Base-by-base conservation (phyloP, 37 sponge, comb jelly and placozoan species). In the Diacarnus erythraeanus region DNA sequence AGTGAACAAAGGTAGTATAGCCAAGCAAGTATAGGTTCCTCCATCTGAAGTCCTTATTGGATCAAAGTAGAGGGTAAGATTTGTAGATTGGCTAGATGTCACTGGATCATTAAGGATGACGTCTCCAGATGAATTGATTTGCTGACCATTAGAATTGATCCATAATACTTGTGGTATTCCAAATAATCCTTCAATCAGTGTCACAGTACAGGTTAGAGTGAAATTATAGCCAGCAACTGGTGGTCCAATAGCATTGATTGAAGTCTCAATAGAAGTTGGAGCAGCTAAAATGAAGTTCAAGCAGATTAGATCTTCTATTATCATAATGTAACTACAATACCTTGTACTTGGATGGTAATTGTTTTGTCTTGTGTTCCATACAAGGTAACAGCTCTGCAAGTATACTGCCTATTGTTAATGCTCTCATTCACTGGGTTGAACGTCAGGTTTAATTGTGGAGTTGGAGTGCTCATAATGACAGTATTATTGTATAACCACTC, bases 181-280 rank as follows among this genome's bases (percentile, higher is more conserved):
- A 10, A 35, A 12, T 6, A 69, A 36, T 4, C 69, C 69, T 31
- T 35, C 38, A 69, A 6, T 31, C 18, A 12, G 21, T 20, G 18
- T 36, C 35, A 69, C 69, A 31, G 35, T 17, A 33, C 69, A 69
- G 38, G 39, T 36, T 9, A 69, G 69, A 37, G 69, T 36, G 31
- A 36, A 69, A 33, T 69, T 69, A 38, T 69, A 69, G 31, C 69
- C 69, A 30, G 69, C 69, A 29, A 69, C 69, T 69, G 69, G 69
- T 37, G 31, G 38, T 29, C 38, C 38, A 8, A 35, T 6, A 36
- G 69, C 21, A 36, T 20, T 36, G 31, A 69, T 35, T 36, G 69
- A 69, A 20, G 69, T 18, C 31, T 29, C 35, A 35, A 69, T 12
- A 35, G 69, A 69, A 9, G 35, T 35, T 9, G 21, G 20, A 37